Evolutionary conservation across 2,113 vertebrate genomes (phyloP), one percentile per base, ranked within the genome.

Genomic region (Odontophorus gujanensis): DNA sequence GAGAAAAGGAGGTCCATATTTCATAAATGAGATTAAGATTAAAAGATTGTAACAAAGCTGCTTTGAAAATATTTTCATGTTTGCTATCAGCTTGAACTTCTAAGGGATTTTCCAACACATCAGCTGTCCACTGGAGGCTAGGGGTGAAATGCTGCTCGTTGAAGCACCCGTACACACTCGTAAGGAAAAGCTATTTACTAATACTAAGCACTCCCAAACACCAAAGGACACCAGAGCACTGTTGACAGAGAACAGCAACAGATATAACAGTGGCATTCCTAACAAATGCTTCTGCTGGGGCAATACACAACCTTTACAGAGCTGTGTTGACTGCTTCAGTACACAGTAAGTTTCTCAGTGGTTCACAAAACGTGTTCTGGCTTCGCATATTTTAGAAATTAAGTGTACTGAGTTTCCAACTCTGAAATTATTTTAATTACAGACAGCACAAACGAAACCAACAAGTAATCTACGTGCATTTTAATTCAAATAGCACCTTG

Each of bases 361-460:
- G 8, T 47, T 5, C 58, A 24, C 38, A 51, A 28, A 19, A 57
- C 25, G 5, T 1, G 0, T 77, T 63, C 50, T 85, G 32, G 32
- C 55, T 85, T 75, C 45, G 57, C 77, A 22, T 17, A 68, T 51
- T 95, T 65, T 51, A 73, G 26, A 77, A 53, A 80, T 59, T 26
- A 93, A 74, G 68, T 47, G 42, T 50, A 62, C 11, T 74, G 20
- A 32, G 80, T 67, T 82, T 85, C 26, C 42, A 94, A 14, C 17
- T 87, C 62, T 30, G 34, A 77, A 75, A 73, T 42, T 74, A 58
- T 43, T 76, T 95, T 47, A 19, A 57, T 61, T 93, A 38, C 34
- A 74, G 59, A 47, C 38, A 75, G 30, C 5, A 61, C 58, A 80
- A 58, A 40, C 43, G 24, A 83, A 78, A 81, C 38, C 45, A 72